A percentile compares a stretch with the other conserved stretches of the same genome.
These are phyloP conservation scores for Nephrotoma guestfalica DNA, from an alignment of 2,888 invertebrate genomes.

Conservation along the genomic window DNA sequence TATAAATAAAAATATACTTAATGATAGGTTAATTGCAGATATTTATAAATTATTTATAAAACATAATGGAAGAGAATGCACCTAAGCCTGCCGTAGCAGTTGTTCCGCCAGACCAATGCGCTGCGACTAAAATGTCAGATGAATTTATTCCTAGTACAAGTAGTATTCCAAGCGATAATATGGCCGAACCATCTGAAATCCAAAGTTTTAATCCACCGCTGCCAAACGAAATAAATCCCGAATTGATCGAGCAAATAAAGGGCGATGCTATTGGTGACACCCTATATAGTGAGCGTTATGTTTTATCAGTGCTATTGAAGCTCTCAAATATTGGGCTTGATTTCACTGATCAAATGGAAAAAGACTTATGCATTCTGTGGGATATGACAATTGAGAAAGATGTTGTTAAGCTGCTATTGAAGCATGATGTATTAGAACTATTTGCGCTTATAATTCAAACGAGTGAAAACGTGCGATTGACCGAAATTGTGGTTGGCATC, in stretches of 20 bases:
- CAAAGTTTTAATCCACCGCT: not conserved
- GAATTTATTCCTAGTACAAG: not conserved
- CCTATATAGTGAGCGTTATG: constrained; percentile 61
- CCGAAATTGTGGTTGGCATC: constrained; percentile 72
- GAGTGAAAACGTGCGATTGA: constrained; percentile 46
- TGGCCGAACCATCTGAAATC: not conserved
- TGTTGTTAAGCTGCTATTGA: constrained; percentile 52
- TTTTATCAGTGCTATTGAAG: constrained; percentile 50
- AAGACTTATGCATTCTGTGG: constrained; percentile 64
- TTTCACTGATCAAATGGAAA: constrained; percentile 43
- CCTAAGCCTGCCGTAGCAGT: not conserved
- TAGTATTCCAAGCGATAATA: not conserved
- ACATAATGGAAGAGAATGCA: not conserved
- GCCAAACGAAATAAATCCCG: constrained; percentile 9
- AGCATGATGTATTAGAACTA: constrained; percentile 47
- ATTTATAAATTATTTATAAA: not conserved
- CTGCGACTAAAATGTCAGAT: not conserved
- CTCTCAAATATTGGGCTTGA: constrained; percentile 41
- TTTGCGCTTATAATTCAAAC: constrained; percentile 39
- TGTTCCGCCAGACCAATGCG: not conserved
- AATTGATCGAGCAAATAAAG: constrained; percentile 31
- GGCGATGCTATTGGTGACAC: constrained; percentile 73
- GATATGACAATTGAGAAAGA: constrained; percentile 72
- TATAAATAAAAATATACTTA: not conserved
- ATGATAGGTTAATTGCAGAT: not conserved